Evolutionary conservation across 2,888 invertebrate species (phyloP).

Genomic region (Onchidella celtica): DNA sequence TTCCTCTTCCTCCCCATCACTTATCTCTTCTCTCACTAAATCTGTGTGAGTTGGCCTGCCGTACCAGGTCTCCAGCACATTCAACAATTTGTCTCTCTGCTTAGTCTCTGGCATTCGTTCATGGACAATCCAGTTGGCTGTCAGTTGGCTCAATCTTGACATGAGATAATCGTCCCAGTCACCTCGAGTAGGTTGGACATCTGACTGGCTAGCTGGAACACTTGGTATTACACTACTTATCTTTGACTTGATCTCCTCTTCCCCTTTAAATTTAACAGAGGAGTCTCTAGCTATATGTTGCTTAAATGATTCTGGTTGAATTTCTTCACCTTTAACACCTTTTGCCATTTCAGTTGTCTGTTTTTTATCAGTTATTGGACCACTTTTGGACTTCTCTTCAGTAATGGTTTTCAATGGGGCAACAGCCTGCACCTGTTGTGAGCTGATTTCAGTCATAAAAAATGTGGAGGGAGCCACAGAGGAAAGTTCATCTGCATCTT

Average conservation of each 20-base stretch:
- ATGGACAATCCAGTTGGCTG: constrained; percentile 79
- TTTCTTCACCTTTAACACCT: too few species aligned
- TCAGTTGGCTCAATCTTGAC: constrained; percentile 73
- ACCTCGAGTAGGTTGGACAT: constrained; percentile 47
- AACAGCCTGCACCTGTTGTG: not conserved
- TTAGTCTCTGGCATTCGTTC: constrained; percentile 60
- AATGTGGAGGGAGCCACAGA: not conserved
- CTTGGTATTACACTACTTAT: not conserved
- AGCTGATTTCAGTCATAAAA: constrained; percentile 39
- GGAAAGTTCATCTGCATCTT: not conserved
- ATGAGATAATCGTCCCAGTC: constrained; percentile 79
- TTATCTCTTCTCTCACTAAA: constrained; percentile 70
- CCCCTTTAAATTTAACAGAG: not conserved
- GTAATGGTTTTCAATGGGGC: not conserved
- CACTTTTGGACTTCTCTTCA: not conserved
- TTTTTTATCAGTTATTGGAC: not conserved
- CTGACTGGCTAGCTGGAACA: constrained; percentile 6
- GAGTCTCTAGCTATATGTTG: constrained; percentile 1
- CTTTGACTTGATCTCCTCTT: not conserved
- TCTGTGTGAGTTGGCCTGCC: constrained; percentile 72
- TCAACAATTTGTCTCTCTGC: constrained; percentile 66
- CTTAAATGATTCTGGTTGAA: not conserved
- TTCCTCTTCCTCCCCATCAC: constrained; percentile 61
- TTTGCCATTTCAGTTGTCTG: too few species aligned
- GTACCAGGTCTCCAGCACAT: constrained; percentile 69